Percentiles rank a stretch among this genome's conserved stretches.
Conservation (phyloP, 2,113 vertebrate species). For the Cettia cetti region DNA sequence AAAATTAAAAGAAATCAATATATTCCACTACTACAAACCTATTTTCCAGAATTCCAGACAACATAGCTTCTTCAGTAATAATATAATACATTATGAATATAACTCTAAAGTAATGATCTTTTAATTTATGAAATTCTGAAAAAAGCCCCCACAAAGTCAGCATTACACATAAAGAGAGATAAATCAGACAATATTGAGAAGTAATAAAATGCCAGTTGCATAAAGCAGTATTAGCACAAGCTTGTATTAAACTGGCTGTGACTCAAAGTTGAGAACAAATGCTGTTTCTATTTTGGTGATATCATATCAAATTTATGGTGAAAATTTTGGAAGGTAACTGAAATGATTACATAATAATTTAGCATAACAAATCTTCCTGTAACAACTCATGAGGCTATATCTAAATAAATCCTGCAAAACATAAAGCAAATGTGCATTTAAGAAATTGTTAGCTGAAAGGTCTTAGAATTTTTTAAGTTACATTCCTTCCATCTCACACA, state of each 20-base stretch:
- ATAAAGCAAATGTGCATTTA: not conserved
- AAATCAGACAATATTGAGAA: not conserved
- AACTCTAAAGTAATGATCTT: not conserved
- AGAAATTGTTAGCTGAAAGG: not conserved
- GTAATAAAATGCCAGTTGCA: not conserved
- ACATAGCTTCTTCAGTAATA: not conserved
- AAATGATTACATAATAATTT: not conserved
- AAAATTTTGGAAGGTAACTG: not conserved
- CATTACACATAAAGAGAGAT: not conserved
- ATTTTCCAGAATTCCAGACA: not conserved
- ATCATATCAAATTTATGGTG: not conserved
- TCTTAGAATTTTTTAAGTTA: not conserved
- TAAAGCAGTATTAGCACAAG: not conserved
- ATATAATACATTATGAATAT: not conserved
- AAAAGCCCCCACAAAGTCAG: not conserved
- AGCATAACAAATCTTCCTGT: not conserved
- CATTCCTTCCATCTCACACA: not conserved
- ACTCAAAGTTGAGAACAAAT: not conserved
- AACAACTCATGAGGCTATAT: not conserved
- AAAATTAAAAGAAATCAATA: not conserved
- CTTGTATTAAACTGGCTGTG: not conserved
- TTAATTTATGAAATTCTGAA: not conserved
- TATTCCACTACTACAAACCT: not conserved
- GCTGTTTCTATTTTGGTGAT: not conserved
- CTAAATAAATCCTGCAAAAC: not conserved